phyloP scores from a whole-genome alignment of 2,797 vertebrate genomes.

The Sebastes diploproa region DNA sequence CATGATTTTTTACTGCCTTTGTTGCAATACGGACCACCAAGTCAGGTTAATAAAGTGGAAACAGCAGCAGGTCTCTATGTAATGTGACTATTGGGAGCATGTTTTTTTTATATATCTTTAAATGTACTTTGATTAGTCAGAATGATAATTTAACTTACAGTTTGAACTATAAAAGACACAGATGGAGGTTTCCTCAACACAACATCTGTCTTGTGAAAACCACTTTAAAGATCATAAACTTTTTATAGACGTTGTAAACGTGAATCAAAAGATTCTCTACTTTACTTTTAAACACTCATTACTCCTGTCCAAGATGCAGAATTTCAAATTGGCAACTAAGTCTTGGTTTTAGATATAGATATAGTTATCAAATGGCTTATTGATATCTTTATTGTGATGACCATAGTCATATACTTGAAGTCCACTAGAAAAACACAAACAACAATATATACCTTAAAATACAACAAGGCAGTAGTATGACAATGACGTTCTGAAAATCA shows the following conservation, averaged over 20 bases:
- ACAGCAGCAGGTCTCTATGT: neutral
- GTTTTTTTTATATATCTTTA: neutral
- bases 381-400: neutral
- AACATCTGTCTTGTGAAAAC: neutral
- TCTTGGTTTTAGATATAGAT: neutral
- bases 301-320: neutral
- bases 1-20: constrained; percentile 34
- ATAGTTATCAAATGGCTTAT: neutral
- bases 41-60: neutral
- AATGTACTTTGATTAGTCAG: neutral
- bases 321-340: neutral
- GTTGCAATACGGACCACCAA: constrained; percentile 20
- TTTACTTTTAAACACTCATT: neutral
- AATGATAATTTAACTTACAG: neutral
- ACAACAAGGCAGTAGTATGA: too few species aligned
- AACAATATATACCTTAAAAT: too few species aligned
- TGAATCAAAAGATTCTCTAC: neutral
- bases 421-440: too few species aligned
- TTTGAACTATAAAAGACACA: neutral
- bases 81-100: neutral
- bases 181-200: neutral
- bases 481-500: too few species aligned
- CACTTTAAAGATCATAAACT: neutral
- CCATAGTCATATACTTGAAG: too few species aligned
- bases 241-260: neutral